phyloP scores from a whole-genome alignment of 2,888 invertebrate genomes.

The Cactoblastis cactorum region DNA sequence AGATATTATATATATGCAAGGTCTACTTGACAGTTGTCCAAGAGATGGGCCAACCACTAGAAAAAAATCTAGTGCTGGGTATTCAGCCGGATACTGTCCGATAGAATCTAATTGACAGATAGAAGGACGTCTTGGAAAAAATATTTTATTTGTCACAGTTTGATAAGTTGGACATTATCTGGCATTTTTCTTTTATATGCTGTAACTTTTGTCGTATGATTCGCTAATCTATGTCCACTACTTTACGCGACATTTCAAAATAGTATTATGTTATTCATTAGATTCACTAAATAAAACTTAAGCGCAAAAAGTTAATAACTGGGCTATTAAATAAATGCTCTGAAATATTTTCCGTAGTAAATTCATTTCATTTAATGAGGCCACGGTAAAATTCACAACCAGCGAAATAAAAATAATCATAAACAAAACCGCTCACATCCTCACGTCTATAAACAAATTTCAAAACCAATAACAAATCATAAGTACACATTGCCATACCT shows the following conservation, averaged over 20 bases:
- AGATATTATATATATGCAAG: no score
- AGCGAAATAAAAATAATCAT: slow-evolving; percentile 4
- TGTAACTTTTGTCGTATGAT: neutral
- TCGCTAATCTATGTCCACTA: neutral
- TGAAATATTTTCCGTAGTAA: neutral
- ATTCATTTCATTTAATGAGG: neutral
- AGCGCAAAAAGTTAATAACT: neutral
- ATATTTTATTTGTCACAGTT: neutral
- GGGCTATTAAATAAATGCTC: neutral
- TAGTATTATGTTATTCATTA: no score
- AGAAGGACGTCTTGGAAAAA: neutral
- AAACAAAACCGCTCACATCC: slow-evolving; percentile 6
- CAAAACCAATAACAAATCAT: slow-evolving; percentile 12
- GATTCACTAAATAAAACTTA: no score
- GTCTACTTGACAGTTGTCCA: no score
- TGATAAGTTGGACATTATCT: neutral
- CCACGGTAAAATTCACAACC: slow-evolving; percentile 2
- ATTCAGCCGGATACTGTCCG: neutral
- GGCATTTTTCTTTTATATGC: neutral
- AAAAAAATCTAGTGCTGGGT: neutral
- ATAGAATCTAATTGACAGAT: neutral
- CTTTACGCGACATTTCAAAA: no score
- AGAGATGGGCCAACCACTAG: no score
- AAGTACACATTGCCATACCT: slow-evolving; percentile 14
- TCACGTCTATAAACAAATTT: slow-evolving; percentile 6